phyloP scores from a whole-genome alignment of 2,888 invertebrate genomes.

The Drosophila kuntzei region DNA sequence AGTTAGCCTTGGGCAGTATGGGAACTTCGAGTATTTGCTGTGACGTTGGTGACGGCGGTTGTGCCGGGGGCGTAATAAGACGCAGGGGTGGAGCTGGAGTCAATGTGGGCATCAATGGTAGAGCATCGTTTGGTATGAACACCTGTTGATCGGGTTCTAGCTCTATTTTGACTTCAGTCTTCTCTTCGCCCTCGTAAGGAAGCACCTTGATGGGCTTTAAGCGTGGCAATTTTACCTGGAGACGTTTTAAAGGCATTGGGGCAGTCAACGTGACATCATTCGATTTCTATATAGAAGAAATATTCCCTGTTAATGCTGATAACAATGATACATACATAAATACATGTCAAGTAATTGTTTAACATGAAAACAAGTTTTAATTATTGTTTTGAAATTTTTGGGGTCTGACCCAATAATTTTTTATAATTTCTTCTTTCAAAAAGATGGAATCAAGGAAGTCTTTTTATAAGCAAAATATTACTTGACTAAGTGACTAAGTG shows the following conservation, averaged over 20 bases:
- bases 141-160: constrained; percentile 34
- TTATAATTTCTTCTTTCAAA: too few species aligned
- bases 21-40: background rate
- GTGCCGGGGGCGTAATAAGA: constrained; percentile 17
- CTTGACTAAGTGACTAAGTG: too few species aligned
- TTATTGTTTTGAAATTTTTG: too few species aligned
- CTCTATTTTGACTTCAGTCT: constrained; percentile 30
- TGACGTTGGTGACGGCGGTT: background rate
- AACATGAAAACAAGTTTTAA: too few species aligned
- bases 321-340: background rate
- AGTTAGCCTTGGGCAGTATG: background rate
- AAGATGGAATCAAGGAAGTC: too few species aligned
- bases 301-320: background rate
- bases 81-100: constrained; percentile 31
- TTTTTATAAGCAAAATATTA: too few species aligned
- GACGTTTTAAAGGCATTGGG: constrained; percentile 34
- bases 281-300: constrained; percentile 9
- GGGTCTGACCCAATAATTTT: too few species aligned
- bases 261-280: background rate
- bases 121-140: constrained; percentile 6
- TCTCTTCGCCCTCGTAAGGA: constrained; percentile 22
- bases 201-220: constrained; percentile 40
- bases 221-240: constrained; percentile 62
- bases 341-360: too few species aligned
- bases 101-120: constrained; percentile 9